Percentiles rank a stretch among this genome's conserved stretches.
Evolutionary conservation across 2,888 invertebrate genomes (phyloP).

Genomic region (Polymixis flavicincta): DNA sequence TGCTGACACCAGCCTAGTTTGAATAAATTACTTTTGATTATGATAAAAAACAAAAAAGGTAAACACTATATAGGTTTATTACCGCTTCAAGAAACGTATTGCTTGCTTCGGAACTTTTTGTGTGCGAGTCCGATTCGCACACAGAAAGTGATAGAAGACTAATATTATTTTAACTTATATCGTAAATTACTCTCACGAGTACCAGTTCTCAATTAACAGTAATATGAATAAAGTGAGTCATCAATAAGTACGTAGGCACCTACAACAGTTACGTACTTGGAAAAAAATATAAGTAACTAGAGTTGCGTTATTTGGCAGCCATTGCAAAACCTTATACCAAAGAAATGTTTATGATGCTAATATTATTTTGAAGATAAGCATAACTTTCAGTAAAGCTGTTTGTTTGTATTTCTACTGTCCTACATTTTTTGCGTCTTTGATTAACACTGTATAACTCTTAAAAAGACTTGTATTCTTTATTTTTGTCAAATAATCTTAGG

Average conservation of each 20-base stretch:
- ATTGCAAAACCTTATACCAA: constrained; percentile 34
- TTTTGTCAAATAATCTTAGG: background rate
- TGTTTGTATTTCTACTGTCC: background rate
- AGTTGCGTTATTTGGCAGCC: constrained; percentile 40
- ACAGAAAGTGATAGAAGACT: background rate
- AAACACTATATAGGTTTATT: no score
- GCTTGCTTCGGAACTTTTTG: no score
- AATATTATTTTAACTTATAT: background rate
- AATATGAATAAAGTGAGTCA: constrained; percentile 16
- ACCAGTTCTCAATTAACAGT: constrained; percentile 23
- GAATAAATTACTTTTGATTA: no score
- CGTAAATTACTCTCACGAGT: constrained; percentile 1
- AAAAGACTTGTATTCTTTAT: no score
- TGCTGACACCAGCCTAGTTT: no score
- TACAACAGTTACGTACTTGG: background rate
- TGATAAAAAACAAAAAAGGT: no score
- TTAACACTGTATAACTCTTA: no score
- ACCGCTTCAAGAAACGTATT: no score
- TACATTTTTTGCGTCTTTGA: constrained; percentile 7
- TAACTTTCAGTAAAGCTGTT: constrained; percentile 16
- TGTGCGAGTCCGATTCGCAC: no score
- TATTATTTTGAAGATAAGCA: constrained; percentile 47
- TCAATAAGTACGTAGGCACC: background rate
- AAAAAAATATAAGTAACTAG: constrained; percentile 18
- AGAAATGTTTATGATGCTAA: constrained; percentile 32